Conservation (phyloP, 2,113 vertebrate species). For the Patagioenas fasciata region DNA sequence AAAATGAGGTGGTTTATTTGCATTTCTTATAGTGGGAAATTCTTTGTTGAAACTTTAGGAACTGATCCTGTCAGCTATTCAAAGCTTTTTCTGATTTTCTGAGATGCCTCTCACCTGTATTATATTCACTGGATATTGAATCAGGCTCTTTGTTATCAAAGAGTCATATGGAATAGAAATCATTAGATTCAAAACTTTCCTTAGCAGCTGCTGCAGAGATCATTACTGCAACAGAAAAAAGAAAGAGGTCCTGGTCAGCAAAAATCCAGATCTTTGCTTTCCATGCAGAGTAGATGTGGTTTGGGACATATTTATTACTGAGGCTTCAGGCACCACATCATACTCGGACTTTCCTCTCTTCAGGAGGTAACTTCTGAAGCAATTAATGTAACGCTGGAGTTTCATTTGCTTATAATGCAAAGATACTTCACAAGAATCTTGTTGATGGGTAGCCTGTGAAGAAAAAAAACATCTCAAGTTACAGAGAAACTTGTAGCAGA, state of each 20-base stretch:
- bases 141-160: neutral
- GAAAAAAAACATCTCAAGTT: neutral
- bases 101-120: neutral
- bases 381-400: neutral
- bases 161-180: neutral
- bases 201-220: neutral
- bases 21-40: neutral
- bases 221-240: neutral
- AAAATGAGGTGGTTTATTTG: neutral
- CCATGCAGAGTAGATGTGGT: neutral
- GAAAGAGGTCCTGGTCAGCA: neutral
- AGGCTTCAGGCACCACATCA: neutral
- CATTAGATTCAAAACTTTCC: neutral
- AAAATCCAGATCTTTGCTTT: neutral
- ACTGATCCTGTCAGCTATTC: neutral
- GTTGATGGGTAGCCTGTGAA: neutral
- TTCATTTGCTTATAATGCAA: neutral
- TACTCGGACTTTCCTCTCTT: neutral
- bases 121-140: neutral
- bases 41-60: neutral
- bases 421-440: neutral
- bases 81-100: conserved; percentile 19
- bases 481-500: neutral
- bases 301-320: neutral
- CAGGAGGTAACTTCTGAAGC: neutral